phyloP scores from a whole-genome alignment of 2,797 vertebrate species.

The Podarcis lilfordi region DNA sequence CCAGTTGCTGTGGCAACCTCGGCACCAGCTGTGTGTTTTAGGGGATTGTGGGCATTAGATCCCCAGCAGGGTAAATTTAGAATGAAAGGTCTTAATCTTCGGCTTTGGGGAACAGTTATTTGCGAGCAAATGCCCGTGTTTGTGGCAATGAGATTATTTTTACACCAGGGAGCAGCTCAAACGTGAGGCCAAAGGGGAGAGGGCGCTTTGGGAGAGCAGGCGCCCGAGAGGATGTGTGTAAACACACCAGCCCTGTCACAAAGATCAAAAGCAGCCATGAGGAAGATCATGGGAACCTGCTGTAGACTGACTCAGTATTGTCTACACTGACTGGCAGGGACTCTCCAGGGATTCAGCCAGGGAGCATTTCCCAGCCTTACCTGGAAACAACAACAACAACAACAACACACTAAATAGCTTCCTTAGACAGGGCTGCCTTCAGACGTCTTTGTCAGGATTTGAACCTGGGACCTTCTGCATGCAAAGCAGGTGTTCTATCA shows the following conservation, averaged over 20 bases:
- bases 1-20: constrained; percentile 6
- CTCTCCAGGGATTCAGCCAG: no score
- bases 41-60: not conserved
- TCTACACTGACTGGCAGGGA: no score
- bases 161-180: not conserved
- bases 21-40: not conserved
- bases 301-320: not conserved
- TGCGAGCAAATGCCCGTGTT: not conserved
- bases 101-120: not conserved
- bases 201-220: not conserved
- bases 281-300: not conserved
- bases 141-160: not conserved
- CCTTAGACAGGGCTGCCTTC: no score
- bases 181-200: not conserved
- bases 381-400: no score
- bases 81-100: constrained; percentile 25
- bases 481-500: no score
- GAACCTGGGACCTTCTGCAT: no score
- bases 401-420: no score
- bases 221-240: not conserved
- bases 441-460: no score
- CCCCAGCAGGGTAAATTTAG: constrained; percentile 8
- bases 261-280: not conserved
- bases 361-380: no score
- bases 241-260: not conserved